Conservation (phyloP, 2,113 vertebrate genomes). For the Sturnira hondurensis region DNA sequence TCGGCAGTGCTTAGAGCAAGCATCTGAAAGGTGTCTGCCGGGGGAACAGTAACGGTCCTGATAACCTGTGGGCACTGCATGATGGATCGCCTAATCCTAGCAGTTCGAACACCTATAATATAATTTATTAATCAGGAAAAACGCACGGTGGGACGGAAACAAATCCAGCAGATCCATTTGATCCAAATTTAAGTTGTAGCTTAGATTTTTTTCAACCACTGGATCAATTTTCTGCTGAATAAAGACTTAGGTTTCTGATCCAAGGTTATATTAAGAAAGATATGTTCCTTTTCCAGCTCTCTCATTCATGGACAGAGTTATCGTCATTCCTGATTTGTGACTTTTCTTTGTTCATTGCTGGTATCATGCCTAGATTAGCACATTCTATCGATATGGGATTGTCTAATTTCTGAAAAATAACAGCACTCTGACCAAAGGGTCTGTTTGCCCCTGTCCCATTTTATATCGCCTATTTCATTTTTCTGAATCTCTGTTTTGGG, state of each 20-base stretch:
- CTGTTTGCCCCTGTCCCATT: background rate
- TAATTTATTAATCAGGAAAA: background rate
- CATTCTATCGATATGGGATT: accelerated
- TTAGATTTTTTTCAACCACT: background rate
- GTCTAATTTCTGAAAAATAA: no score
- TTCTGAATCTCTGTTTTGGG: background rate
- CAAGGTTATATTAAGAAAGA: background rate
- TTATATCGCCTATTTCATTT: background rate
- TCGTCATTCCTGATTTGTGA: background rate
- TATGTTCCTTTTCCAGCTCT: background rate
- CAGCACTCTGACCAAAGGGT: accelerated
- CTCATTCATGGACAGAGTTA: background rate
- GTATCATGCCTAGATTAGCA: background rate
- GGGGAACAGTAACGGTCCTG: background rate
- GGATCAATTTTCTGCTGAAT: background rate
- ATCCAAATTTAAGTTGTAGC: background rate
- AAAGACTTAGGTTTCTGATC: background rate
- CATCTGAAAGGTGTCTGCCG: background rate
- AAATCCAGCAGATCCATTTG: background rate
- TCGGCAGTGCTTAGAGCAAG: background rate
- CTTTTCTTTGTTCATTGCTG: background rate
- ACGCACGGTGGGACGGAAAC: background rate
- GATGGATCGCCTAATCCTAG: background rate
- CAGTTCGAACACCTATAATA: background rate
- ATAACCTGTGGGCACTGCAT: background rate